A percentile compares a stretch with the other conserved stretches of the same genome.
Conservation (phyloP, 2,888 invertebrate species). For the Syrista parreyssii region DNA sequence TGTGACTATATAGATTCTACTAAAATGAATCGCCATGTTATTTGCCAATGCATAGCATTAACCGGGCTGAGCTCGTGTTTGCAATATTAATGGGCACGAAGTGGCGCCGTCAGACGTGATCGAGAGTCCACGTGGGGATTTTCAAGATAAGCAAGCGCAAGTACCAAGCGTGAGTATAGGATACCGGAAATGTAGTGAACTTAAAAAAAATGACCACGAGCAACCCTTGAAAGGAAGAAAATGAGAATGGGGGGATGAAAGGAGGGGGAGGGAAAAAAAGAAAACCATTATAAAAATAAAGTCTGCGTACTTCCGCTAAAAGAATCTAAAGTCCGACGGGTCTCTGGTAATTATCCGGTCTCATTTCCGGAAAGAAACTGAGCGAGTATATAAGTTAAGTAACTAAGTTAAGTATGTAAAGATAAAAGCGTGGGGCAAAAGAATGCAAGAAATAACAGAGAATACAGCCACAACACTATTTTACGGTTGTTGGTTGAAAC, state of each 20-base stretch:
- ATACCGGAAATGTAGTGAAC: background rate
- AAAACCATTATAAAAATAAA: background rate
- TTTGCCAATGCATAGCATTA: constrained; percentile 47
- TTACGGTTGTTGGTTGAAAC: constrained; percentile 23
- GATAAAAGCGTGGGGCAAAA: background rate
- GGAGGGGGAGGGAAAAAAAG: background rate
- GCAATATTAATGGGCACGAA: background rate
- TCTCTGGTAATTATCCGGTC: background rate
- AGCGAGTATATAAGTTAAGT: background rate
- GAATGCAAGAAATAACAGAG: background rate
- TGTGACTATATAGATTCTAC: constrained; percentile 26
- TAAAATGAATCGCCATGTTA: constrained; percentile 45
- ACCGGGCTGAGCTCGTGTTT: constrained; percentile 23
- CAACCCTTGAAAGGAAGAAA: background rate
- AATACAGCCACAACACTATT: constrained; percentile 30
- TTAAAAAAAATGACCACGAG: background rate
- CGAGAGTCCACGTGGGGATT: background rate
- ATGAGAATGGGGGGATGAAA: accelerated
- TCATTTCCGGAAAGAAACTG: background rate
- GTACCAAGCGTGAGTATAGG: background rate
- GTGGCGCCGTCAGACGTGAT: background rate
- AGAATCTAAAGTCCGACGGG: background rate
- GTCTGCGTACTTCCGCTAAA: background rate
- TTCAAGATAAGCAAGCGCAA: background rate
- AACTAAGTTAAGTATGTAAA: background rate